Evolutionary conservation across 2,888 invertebrate genomes (phyloP), one percentile per base, ranked within the genome.

Genomic region (Macrophya annulata): DNA sequence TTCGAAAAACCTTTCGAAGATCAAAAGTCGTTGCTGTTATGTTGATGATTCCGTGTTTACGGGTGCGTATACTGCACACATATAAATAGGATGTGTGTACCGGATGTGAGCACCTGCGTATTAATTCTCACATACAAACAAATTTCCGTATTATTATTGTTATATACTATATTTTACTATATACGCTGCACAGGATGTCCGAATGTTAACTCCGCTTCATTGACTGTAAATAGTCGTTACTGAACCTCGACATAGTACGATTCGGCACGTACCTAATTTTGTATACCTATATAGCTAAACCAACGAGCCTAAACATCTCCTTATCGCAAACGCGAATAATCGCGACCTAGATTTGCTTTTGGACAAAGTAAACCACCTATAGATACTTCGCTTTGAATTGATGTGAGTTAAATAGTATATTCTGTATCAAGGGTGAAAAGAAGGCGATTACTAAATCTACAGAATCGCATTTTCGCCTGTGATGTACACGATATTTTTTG

Each of bases 41-140:
- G 25, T 21, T 25, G 21, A 68, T 25, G 55, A 17, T 4, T 4
- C 17, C n/a, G n/a, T n/a, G n/a, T 55, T 5, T 55, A 15, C n/a
- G 55, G 10, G 12, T n/a, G n/a, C 15, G 55, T 17, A 17, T 55
- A 55, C 15, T 15, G n/a, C 17, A 68, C 68, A 10, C 12, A 25
- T 10, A 21, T 62, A 25, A 17, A 71, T 37, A n/a, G 37, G 71
- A 40, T 62, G n/a, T 71, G 0, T 8, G 17, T 40, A 74, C 72
- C 72, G 72, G 72, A 74, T 74, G 72, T 45, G 72, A 45, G 72
- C 72, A 74, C 72, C 72, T 74, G 72, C 72, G 45, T 74, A 43
- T 74, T 74, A n/a, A 45, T 74, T 45, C 45, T 15, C n/a, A 45
- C n/a, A 45, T 43, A 74, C 45, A n/a, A 5, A 25, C 9, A 45